A percentile compares a stretch with the other conserved stretches of the same genome.
Conservation (phyloP, 2,113 vertebrate genomes). For the Abramis brama region DNA sequence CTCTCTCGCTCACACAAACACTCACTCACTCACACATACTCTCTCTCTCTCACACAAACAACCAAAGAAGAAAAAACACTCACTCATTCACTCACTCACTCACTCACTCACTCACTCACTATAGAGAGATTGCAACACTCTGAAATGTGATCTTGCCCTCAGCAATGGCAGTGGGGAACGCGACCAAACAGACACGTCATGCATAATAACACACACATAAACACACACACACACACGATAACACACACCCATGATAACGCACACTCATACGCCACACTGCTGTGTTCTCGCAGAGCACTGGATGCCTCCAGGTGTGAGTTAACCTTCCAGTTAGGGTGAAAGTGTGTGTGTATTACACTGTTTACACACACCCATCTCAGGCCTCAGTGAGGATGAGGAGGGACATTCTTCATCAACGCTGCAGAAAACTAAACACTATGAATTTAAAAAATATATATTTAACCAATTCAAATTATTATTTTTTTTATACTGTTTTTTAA, state of each 20-base stretch:
- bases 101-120: not conserved
- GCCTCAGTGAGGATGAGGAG: not conserved
- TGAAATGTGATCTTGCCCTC: slow-evolving; percentile 40
- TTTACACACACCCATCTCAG: not conserved
- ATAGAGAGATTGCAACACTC: not conserved
- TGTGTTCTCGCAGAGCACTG: not conserved
- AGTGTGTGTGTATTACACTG: not conserved
- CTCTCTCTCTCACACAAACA: no score
- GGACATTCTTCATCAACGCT: not conserved
- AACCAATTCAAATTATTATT: no score
- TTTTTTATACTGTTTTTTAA: no score
- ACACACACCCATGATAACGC: not conserved
- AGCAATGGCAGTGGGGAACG: slow-evolving; percentile 6
- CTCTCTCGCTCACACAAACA: no score
- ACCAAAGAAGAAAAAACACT: no score
- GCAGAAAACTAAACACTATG: not conserved
- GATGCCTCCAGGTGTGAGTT: not conserved
- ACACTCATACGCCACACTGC: not conserved
- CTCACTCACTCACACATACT: not conserved
- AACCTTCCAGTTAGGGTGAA: slow-evolving; percentile 8
- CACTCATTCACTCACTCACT: not conserved
- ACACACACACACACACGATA: slow-evolving; percentile 16
- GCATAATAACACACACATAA: not conserved
- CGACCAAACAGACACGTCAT: not conserved
- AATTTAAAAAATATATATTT: not conserved